Evolutionary conservation across 2,888 invertebrate species (phyloP).

Genomic region (Cantharis lateralis): DNA sequence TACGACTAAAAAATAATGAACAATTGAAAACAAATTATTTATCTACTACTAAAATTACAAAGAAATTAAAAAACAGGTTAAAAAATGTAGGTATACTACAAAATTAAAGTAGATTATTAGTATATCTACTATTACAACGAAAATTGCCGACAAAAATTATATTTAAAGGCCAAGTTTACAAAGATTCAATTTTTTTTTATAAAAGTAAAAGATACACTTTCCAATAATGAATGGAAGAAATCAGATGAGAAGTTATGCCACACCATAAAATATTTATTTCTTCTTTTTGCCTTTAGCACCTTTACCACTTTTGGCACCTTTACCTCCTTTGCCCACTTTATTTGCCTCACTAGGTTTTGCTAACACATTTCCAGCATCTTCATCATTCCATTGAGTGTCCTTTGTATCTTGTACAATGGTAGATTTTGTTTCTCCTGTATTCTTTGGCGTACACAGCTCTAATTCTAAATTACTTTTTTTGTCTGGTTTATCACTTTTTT

Average conservation of each 20-base stretch:
- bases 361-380: slow-evolving; percentile 41
- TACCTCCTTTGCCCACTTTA: slow-evolving; percentile 31
- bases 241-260: not conserved
- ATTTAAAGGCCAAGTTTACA: not conserved
- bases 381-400: slow-evolving; percentile 70
- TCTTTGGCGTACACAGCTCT: slow-evolving; percentile 74
- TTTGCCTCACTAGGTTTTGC: slow-evolving; percentile 2
- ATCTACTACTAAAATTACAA: too few species aligned
- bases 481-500: slow-evolving; percentile 71
- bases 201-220: not conserved
- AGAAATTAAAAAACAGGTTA: not conserved
- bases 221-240: not conserved
- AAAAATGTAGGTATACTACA: not conserved
- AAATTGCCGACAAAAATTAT: not conserved
- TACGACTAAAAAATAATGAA: too few species aligned
- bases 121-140: not conserved
- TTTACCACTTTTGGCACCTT: slow-evolving; percentile 13
- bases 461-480: slow-evolving; percentile 73
- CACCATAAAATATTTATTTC: not conserved
- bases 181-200: not conserved
- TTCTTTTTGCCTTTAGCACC: not conserved
- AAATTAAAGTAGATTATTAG: not conserved
- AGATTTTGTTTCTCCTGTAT: slow-evolving; percentile 58
- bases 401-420: slow-evolving; percentile 65
- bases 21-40: too few species aligned